Evolutionary conservation across 2,797 vertebrate species (phyloP).

Genomic region (Tokudaia muenninki): DNA sequence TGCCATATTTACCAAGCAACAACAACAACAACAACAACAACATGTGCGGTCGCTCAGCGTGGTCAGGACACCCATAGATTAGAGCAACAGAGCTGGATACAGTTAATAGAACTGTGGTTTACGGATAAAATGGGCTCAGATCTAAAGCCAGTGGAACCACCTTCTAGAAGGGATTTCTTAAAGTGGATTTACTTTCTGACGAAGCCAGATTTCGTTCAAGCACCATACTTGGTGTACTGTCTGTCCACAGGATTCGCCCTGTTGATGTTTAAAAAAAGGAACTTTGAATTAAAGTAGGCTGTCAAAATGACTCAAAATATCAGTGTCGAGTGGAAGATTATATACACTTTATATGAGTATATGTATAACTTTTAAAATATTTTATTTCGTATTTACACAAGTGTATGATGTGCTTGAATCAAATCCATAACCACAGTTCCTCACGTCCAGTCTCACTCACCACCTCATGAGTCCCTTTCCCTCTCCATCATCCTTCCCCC

Average conservation of each 20-base stretch:
- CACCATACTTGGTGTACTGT: neutral
- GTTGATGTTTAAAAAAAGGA: neutral
- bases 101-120: neutral
- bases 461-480: no score
- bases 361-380: neutral
- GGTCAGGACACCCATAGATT: fast-evolving
- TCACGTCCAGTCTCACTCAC: neutral
- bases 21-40: neutral
- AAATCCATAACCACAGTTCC: no score
- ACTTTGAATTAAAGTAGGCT: conserved; percentile 20
- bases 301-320: neutral
- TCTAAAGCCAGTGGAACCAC: neutral
- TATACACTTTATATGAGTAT: neutral
- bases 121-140: neutral
- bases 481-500: neutral
- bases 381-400: neutral
- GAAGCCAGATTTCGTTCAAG: neutral
- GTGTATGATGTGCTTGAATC: neutral
- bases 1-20: neutral
- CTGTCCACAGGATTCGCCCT: neutral
- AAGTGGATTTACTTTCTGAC: neutral
- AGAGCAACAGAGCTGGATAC: neutral
- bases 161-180: neutral
- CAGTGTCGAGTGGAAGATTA: neutral
- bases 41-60: fast-evolving